Base-by-base conservation (phyloP, 2,888 invertebrate species). In the Ochropleura plecta region DNA sequence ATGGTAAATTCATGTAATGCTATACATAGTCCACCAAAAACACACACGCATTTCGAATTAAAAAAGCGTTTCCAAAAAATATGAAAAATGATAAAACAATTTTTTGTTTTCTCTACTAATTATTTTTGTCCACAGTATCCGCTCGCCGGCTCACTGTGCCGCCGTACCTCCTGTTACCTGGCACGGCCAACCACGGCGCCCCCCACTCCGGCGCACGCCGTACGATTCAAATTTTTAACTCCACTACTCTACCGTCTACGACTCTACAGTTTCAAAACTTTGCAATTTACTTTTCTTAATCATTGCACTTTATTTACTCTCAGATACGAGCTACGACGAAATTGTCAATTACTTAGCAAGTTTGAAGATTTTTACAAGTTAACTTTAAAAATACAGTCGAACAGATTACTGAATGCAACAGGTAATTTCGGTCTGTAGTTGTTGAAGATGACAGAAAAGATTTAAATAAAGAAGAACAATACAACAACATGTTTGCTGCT, bases 91-190 rank as follows among this genome's bases (percentile, higher is more conserved):
- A 44, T 9, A 14, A 42, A 48, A 16, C 1, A 42, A 48, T 14
- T 7, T 3, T 5, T 20, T 20, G 48, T 48, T 8, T 49, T n/a
- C 51, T 6, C 40, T 12, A 68, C 49, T 18, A 70, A 46, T 49
- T 63, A 20, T 66, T 88, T 90, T 83, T 88, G 88, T 88, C 91
- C 85, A 80, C n/a, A 46, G n/a, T 7, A 0, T 5, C 2, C 10
- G 40, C 66, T 55, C 51, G 30, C 20, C 20, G 70, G 30, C 78
- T 68, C 93, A 92, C 90, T 88, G 91, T 91, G 92, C 90, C 85
- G 78, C 93, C 95, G 96, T 96, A 96, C 96, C 96, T 95, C 95
- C 96, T 95, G 93, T 95, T 96, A 96, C 96, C 96, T 96, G 96
- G 96, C 91, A 96, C 96, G 91, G 93, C 89, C 91, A 85, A 87